Evolutionary conservation across 2,888 invertebrate species (phyloP).

Genomic region (Himalopsyche japonica): DNA sequence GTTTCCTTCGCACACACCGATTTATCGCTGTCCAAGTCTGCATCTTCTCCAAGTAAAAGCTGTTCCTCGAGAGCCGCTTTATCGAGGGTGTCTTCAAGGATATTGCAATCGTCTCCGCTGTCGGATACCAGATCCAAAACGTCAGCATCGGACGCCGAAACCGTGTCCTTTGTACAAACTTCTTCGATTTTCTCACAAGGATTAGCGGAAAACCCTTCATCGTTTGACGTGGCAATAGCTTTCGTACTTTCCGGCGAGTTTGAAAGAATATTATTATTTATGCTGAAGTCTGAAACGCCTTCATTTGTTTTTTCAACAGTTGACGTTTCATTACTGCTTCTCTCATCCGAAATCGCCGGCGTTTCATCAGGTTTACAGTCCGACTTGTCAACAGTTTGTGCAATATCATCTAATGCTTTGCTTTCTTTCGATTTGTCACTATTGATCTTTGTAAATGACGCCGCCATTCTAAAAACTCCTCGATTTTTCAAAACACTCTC

Average conservation of each 20-base stretch:
- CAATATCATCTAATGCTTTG: neutral
- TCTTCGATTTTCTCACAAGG: neutral
- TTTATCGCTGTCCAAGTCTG: neutral
- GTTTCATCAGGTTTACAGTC: neutral
- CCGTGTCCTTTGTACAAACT: neutral
- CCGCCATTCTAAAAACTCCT: neutral
- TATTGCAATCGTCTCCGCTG: slow-evolving; percentile 43
- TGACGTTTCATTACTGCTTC: no score
- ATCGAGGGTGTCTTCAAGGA: slow-evolving; percentile 34
- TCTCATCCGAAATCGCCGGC: no score
- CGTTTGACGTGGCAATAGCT: neutral
- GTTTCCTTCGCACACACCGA: neutral
- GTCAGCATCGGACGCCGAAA: slow-evolving; percentile 38
- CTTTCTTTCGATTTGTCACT: neutral
- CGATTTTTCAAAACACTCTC: slow-evolving; percentile 12
- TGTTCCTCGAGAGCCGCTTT: slow-evolving; percentile 29
- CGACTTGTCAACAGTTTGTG: no score
- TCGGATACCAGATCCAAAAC: slow-evolving; percentile 43
- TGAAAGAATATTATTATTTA: neutral
- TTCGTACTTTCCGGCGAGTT: neutral
- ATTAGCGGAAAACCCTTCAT: neutral
- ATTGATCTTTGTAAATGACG: neutral
- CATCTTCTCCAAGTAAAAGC: slow-evolving; percentile 13
- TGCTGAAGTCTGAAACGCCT: neutral
- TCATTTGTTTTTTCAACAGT: neutral